Percentiles rank a stretch among this genome's conserved stretches.
Evolutionary conservation across 2,113 vertebrate genomes (phyloP).

Genomic region (Sorex fumeus): DNA sequence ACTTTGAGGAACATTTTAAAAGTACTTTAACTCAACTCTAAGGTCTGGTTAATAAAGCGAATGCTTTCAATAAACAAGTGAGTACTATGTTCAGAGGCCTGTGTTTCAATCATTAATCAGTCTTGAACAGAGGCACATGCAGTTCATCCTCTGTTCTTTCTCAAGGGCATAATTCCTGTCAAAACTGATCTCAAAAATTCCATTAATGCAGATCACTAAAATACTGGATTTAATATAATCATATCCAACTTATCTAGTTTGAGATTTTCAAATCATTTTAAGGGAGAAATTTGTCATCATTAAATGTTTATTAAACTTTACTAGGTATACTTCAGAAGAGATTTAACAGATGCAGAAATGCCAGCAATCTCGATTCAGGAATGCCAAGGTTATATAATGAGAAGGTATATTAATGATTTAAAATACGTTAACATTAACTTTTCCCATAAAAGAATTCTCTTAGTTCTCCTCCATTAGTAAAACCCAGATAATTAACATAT

Average conservation of each 20-base stretch:
- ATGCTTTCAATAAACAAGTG: conserved; percentile 31
- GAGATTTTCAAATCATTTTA: conserved; percentile 43
- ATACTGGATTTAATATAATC: background rate
- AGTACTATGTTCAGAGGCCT: background rate
- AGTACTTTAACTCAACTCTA: background rate
- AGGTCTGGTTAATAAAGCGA: background rate
- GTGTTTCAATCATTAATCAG: background rate
- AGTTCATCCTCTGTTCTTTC: background rate
- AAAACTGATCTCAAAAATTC: conserved; percentile 16
- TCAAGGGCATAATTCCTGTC: background rate
- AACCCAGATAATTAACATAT: conserved; percentile 8
- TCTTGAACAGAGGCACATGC: background rate
- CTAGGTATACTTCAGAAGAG: background rate
- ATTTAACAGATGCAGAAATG: conserved; percentile 17
- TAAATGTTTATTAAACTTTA: conserved; percentile 13
- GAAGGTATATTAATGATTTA: conserved; percentile 10
- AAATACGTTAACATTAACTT: conserved; percentile 57
- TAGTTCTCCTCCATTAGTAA: conserved; percentile 7
- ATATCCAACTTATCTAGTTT: background rate
- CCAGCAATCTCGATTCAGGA: background rate
- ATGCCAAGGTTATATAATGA: background rate
- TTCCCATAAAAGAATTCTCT: background rate
- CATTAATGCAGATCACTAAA: background rate
- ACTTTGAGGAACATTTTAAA: background rate
- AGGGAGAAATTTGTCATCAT: conserved; percentile 8